A percentile compares a stretch with the other conserved stretches of the same genome.
Conservation (phyloP, 2,113 vertebrate genomes). For the Channa maculata region DNA sequence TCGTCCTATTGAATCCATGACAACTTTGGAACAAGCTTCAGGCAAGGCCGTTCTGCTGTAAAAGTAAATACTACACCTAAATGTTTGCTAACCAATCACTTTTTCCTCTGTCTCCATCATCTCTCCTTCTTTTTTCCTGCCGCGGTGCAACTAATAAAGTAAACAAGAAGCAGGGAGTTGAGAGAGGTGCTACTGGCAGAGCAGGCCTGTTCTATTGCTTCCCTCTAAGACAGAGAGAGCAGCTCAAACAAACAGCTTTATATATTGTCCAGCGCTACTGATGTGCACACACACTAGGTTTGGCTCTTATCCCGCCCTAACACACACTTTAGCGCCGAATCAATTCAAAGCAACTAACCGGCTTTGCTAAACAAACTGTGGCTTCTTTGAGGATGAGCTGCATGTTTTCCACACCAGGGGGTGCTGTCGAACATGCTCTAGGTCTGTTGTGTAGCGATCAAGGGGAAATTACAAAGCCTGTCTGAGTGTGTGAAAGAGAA, state of each 20-base stretch:
- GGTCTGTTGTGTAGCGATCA: constrained; percentile 23
- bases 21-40: constrained; percentile 3
- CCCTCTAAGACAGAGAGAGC: constrained; percentile 18
- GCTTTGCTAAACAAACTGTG: background rate
- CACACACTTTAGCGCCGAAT: constrained; percentile 26
- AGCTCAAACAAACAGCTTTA: constrained; percentile 49
- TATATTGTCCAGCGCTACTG: constrained; percentile 40
- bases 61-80: constrained; percentile 28
- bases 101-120: background rate
- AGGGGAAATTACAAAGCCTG: background rate
- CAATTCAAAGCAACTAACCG: constrained; percentile 19
- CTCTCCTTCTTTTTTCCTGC: background rate
- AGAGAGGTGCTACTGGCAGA: constrained; percentile 4
- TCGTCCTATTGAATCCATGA: constrained; percentile 16
- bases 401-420: constrained; percentile 61
- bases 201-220: constrained; percentile 13
- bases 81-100: constrained; percentile 20
- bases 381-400: constrained; percentile 8
- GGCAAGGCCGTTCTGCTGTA: constrained; percentile 9
- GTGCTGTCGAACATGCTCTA: constrained; percentile 58
- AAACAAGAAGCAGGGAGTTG: constrained; percentile 17
- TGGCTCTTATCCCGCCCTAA: constrained; percentile 25
- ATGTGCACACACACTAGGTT: constrained; percentile 46
- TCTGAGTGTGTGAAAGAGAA: background rate
- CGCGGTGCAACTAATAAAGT: constrained; percentile 24